These are phyloP conservation scores for Rhyacophila evoluta DNA, from an alignment of 2,888 invertebrate genomes.

Conservation along the genomic window DNA sequence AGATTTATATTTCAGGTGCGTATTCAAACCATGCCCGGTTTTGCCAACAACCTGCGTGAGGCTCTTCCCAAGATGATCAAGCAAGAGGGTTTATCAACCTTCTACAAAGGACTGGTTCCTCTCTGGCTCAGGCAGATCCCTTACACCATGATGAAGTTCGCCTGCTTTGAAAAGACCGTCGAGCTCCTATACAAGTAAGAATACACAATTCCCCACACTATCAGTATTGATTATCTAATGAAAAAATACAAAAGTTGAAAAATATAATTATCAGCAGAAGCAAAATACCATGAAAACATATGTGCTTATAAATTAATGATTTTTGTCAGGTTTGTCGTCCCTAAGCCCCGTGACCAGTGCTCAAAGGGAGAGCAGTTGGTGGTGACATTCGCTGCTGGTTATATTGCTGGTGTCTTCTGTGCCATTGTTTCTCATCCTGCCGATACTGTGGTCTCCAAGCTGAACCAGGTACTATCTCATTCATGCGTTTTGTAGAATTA, in stretches of 20 bases:
- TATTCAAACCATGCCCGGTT: conserved; percentile 96
- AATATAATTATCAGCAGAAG: no score
- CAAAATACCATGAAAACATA: no score
- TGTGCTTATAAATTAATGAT: not conserved
- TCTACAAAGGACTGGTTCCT: conserved; percentile 96
- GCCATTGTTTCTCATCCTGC: conserved; percentile 98
- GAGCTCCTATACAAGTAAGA: conserved; percentile 86
- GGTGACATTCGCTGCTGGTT: conserved; percentile 94
- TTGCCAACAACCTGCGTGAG: conserved; percentile 87
- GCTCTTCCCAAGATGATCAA: conserved; percentile 90
- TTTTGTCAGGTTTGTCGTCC: conserved; percentile 81
- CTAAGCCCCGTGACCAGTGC: conserved; percentile 93
- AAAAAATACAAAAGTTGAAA: no score
- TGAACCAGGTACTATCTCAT: conserved; percentile 81
- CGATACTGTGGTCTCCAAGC: conserved; percentile 95
- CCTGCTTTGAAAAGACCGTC: conserved; percentile 98
- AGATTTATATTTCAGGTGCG: conserved; percentile 61
- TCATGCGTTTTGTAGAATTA: no score
- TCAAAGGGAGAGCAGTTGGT: conserved; percentile 92
- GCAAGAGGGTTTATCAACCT: conserved; percentile 89
- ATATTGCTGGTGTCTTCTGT: conserved; percentile 99
- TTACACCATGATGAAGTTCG: conserved; percentile 99
- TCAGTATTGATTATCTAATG: no score
- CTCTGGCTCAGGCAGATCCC: conserved; percentile 98
- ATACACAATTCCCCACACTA: no score